Base-by-base conservation (phyloP, 2,888 invertebrate species). In the Melolontha melolontha region DNA sequence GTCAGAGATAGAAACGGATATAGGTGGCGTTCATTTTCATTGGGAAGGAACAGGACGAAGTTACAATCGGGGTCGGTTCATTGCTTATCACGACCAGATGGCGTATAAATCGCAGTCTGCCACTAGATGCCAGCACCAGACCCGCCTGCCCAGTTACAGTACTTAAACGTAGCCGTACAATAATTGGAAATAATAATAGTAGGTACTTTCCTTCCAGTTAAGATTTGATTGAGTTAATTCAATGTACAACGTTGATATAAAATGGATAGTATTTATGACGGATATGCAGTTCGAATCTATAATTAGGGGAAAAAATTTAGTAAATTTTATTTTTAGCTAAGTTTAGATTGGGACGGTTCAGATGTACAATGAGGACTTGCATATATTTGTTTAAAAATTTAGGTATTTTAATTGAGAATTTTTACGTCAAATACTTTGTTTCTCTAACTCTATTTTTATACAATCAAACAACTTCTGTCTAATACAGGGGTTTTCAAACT, bases 101-200 rank as follows among this genome's bases (percentile, higher is more conserved):
- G 80, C 80, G 78, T 79, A 82, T 82, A 82, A 82, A 82, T 82
- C 80, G 79, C 76, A 72, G 75, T 73, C 74, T 77, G 78, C 80
- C 79, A 82, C 81, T 81, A 79, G 80, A 81, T 81, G 82, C 79
- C 82, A 81, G 74, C 75, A 75, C 71, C 82, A 82, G 82, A 72
- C 70, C 16, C 68, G 65, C 67, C 71, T 68, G 65, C 71, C 71
- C 71, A 57, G 65, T 49, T 68, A 68, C 68, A 64, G 65, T 65
- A 64, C 65, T 68, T 65, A 64, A 57, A 68, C 68, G 64, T 67
- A 50, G 64, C 55, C 49, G 51, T 67, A 65, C 68, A 65, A 64
- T 68, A 68, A 68, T 68, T 68, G 68, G 68, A 68, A 68, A 68
- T 68, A 68, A 68, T 68, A 68, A 68, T 68, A 64, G 49, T 65